Percentiles rank a stretch among this genome's conserved stretches.
These are phyloP conservation scores for Pachyrhynchus sulphureomaculatus DNA, from an alignment of 1,140 invertebrate species.

Conservation along the genomic window DNA sequence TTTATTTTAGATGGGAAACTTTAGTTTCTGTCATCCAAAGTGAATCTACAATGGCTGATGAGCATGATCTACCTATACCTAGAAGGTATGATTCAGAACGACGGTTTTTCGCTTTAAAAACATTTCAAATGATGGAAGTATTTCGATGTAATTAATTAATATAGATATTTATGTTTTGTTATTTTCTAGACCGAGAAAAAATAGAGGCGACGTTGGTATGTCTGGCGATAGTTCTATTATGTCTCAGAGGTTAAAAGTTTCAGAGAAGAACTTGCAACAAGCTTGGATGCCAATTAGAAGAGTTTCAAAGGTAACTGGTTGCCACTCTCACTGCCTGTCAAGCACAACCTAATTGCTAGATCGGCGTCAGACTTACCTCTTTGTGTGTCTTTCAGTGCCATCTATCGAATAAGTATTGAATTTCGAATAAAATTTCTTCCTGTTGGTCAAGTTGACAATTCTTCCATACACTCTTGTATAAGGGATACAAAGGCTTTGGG, in stretches of 20 bases:
- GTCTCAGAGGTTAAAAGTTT: constrained; percentile 79
- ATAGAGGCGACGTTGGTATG: constrained; percentile 61
- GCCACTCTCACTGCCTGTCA: too few relatives aligned
- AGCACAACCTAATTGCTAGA: too few relatives aligned
- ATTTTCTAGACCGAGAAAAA: constrained; percentile 52
- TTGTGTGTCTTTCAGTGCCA: too few relatives aligned
- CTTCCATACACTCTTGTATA: too few relatives aligned
- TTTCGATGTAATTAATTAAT: too few relatives aligned
- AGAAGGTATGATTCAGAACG: constrained; percentile 45
- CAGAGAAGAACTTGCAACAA: constrained; percentile 78
- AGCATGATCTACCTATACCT: constrained; percentile 64
- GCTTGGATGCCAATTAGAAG: constrained; percentile 88
- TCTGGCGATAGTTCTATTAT: constrained; percentile 65
- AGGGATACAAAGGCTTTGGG: too few relatives aligned
- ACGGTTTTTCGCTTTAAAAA: too few relatives aligned
- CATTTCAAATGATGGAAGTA: not conserved
- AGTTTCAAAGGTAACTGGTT: constrained; percentile 72
- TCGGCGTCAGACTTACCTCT: too few relatives aligned
- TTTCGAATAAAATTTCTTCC: too few relatives aligned
- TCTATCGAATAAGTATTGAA: too few relatives aligned
- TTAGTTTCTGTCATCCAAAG: constrained; percentile 66
- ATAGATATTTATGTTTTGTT: too few relatives aligned
- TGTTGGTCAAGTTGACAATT: too few relatives aligned
- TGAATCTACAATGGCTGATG: constrained; percentile 64
- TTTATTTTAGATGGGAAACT: constrained; percentile 64